These are phyloP conservation scores for Rotaria macrura DNA, from an alignment of 2,888 invertebrate species.

Conservation along the genomic window DNA sequence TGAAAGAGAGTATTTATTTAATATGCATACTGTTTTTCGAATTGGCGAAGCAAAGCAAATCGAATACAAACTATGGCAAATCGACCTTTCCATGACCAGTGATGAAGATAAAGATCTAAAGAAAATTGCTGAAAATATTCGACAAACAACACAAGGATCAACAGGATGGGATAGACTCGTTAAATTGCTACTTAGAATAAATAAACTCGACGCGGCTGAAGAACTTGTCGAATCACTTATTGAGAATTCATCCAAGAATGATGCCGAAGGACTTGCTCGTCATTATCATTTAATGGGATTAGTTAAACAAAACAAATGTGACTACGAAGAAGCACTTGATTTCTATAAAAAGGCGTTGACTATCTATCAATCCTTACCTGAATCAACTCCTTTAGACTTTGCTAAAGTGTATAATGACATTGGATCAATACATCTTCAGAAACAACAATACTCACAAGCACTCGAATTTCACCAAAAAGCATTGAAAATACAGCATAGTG, in stretches of 20 bases:
- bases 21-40: background rate
- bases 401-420: background rate
- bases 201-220: background rate
- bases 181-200: background rate
- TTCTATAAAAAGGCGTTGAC: background rate
- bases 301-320: background rate
- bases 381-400: background rate
- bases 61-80: background rate
- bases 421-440: background rate
- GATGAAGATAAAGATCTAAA: background rate
- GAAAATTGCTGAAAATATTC: background rate
- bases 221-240: background rate
- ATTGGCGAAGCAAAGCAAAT: background rate
- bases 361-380: background rate
- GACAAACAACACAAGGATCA: background rate
- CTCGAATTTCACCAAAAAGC: background rate
- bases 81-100: background rate
- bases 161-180: background rate
- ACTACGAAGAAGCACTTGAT: background rate
- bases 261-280: background rate
- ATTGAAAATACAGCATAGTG: background rate
- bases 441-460: background rate
- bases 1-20: background rate
- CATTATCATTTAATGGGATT: background rate
- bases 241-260: background rate